Evolutionary conservation across 2,797 vertebrate species (phyloP).

Genomic region (Sarcoramphus papa): DNA sequence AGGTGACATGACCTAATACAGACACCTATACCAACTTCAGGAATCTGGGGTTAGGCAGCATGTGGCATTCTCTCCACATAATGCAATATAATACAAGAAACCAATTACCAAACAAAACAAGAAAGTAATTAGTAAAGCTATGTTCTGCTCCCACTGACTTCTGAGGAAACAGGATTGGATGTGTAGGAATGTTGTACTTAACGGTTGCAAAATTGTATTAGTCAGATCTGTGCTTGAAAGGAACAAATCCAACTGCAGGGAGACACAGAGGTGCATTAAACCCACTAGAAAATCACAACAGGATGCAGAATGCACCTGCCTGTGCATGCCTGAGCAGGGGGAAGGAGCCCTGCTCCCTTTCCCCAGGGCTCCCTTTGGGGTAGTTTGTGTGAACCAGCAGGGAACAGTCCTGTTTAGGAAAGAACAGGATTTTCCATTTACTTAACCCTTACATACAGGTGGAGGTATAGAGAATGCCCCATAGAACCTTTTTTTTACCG

Average conservation of each 20-base stretch:
- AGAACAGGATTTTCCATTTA: slow-evolving; percentile 43
- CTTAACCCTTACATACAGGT: background rate
- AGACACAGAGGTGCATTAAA: slow-evolving; percentile 42
- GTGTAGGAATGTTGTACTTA: background rate
- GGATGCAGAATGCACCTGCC: slow-evolving; percentile 40
- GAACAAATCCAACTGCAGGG: background rate
- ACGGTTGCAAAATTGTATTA: background rate
- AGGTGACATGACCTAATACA: background rate
- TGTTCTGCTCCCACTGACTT: slow-evolving; percentile 16
- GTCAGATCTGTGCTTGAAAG: slow-evolving; percentile 20
- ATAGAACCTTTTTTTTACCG: background rate
- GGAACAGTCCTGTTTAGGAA: slow-evolving; percentile 5
- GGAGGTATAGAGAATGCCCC: background rate
- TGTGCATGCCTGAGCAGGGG: background rate
- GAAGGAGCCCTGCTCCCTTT: background rate
- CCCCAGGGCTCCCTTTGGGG: slow-evolving; percentile 1
- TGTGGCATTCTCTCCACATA: background rate
- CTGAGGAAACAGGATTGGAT: background rate
- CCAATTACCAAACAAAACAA: background rate
- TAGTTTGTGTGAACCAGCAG: slow-evolving; percentile 15
- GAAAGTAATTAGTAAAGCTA: background rate
- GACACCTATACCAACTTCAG: background rate
- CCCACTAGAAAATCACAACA: background rate
- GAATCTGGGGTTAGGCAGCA: background rate
- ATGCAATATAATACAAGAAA: background rate